Percentiles rank a stretch among this genome's conserved stretches.
phyloP scores from a whole-genome alignment of 2,797 vertebrate species.

The Philypnodon macrostomus region DNA sequence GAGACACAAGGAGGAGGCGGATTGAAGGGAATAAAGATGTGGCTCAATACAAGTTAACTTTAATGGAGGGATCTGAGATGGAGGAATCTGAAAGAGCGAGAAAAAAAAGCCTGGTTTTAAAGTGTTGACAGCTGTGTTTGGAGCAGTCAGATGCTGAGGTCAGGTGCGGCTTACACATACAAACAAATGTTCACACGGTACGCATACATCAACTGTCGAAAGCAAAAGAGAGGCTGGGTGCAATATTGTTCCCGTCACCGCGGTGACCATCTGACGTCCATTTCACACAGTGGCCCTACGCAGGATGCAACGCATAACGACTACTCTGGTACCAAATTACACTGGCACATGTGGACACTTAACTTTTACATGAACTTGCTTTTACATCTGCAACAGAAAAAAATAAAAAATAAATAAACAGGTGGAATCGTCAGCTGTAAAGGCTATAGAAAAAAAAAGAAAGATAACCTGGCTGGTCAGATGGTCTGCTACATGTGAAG shows the following conservation, averaged over 20 bases:
- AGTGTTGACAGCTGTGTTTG: conserved; percentile 73
- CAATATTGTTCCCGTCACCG: conserved; percentile 64
- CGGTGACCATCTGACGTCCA: conserved; percentile 71
- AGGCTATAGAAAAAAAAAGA: no score
- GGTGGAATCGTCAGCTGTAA: no score
- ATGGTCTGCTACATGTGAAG: no score
- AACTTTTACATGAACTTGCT: no score
- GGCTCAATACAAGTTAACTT: conserved; percentile 69
- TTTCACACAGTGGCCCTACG: conserved; percentile 66
- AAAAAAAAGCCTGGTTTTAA: conserved; percentile 17
- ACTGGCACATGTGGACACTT: conserved; percentile 17
- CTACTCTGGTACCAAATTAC: conserved; percentile 49
- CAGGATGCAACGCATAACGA: conserved; percentile 61
- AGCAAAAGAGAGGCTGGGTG: conserved; percentile 66
- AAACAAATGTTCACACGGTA: conserved; percentile 41
- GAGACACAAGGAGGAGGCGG: conserved; percentile 43
- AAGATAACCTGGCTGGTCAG: no score
- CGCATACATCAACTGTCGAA: conserved; percentile 51
- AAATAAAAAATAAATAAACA: no score
- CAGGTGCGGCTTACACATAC: conserved; percentile 50
- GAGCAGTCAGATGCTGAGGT: conserved; percentile 61
- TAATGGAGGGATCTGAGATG: conserved; percentile 54
- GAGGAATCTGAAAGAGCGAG: conserved; percentile 25
- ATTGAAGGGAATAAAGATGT: conserved; percentile 55
- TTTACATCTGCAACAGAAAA: no score